Evolutionary conservation across 2,888 invertebrate genomes (phyloP).

Genomic region (Pogonocherus hispidulus): DNA sequence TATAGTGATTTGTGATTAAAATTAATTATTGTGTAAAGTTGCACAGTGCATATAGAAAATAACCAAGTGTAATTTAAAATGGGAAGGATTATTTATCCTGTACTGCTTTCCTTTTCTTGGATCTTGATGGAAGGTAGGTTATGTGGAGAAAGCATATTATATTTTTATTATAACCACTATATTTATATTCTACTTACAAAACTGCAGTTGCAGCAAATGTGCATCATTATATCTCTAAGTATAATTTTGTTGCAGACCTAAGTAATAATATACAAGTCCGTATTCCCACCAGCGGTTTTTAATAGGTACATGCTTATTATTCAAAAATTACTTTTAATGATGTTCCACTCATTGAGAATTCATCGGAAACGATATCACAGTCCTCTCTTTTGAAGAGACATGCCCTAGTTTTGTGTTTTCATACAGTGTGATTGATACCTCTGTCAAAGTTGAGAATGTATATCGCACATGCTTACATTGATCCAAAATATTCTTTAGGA

Average conservation of each 20-base stretch:
- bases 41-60: constrained; percentile 1
- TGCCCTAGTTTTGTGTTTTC: neutral
- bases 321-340: neutral
- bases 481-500: too few species aligned
- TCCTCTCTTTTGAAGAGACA: neutral
- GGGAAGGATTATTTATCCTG: constrained; percentile 53
- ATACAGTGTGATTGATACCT: too few species aligned
- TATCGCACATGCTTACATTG: too few species aligned
- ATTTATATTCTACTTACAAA: constrained; percentile 3
- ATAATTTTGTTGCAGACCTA: too few species aligned
- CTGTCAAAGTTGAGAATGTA: too few species aligned
- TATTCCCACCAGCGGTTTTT: too few species aligned
- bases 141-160: constrained; percentile 54
- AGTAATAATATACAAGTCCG: too few species aligned
- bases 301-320: too few species aligned
- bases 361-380: neutral
- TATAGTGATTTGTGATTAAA: constrained; percentile 19
- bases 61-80: constrained; percentile 41
- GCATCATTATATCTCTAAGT: neutral
- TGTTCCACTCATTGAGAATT: neutral
- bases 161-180: too few species aligned
- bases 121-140: constrained; percentile 57
- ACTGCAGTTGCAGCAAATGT: neutral
- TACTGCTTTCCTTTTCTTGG: constrained; percentile 58
- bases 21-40: constrained; percentile 19